phyloP scores from a whole-genome alignment of 2,888 invertebrate species.

The Apamea anceps region DNA sequence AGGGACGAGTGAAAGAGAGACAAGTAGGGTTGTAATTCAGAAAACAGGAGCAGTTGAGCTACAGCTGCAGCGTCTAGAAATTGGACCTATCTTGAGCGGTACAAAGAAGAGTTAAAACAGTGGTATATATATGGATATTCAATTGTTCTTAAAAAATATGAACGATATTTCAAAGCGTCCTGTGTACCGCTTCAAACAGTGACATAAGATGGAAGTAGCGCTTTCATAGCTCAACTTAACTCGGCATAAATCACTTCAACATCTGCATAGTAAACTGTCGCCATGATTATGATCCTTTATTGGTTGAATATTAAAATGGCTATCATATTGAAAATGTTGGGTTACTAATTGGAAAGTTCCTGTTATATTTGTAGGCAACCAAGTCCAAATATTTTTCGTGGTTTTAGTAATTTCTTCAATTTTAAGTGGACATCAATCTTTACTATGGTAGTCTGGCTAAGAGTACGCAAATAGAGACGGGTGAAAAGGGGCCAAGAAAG shows the following conservation, averaged over 20 bases:
- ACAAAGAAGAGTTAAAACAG: conserved; percentile 20
- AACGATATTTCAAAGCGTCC: conserved; percentile 11
- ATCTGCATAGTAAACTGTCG: not conserved
- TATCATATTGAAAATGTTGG: not conserved
- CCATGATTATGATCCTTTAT: not conserved
- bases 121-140: not conserved
- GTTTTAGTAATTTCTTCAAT: not conserved
- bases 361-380: not conserved
- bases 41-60: conserved; percentile 15
- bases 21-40: not conserved
- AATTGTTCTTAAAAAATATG: conserved; percentile 3
- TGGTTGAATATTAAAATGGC: conserved; percentile 4
- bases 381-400: not conserved
- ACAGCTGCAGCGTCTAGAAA: not conserved
- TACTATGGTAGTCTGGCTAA: not conserved
- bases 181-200: conserved; percentile 25
- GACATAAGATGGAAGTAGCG: conserved; percentile 2
- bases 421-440: not conserved
- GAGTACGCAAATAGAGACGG: not conserved
- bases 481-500: not conserved
- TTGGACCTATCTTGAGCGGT: conserved; percentile 12
- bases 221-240: conserved; percentile 4
- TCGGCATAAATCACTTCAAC: not conserved
- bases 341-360: not conserved
- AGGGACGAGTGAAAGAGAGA: conserved; percentile 14